These are phyloP conservation scores for Dasyurus viverrinus DNA, from an alignment of 2,113 vertebrate genomes.

Conservation along the genomic window DNA sequence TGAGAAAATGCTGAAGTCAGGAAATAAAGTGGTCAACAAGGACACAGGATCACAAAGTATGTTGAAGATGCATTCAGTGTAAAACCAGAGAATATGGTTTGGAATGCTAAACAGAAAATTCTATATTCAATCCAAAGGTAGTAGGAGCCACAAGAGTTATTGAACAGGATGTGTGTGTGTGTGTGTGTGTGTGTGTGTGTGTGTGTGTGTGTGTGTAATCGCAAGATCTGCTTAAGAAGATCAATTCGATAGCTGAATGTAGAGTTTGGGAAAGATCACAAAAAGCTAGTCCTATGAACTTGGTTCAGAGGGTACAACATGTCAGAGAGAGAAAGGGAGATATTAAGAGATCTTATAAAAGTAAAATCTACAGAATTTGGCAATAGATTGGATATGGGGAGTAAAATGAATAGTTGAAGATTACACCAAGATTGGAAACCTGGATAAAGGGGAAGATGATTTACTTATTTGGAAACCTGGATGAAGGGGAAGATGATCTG, in stretches of 20 bases:
- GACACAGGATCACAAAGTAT: neutral
- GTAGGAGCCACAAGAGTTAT: neutral
- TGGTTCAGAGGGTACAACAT: neutral
- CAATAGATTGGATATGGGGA: neutral
- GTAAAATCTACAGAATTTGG: neutral
- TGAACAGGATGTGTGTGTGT: neutral
- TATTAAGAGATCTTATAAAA: neutral
- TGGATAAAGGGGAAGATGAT: neutral
- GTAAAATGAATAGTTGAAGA: neutral
- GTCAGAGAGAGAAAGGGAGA: neutral
- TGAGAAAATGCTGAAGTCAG: neutral
- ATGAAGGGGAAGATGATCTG: neutral
- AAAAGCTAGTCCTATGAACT: neutral
- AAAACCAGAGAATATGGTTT: neutral
- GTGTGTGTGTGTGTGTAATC: neutral
- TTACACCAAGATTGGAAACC: neutral
- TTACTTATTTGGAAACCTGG: neutral
- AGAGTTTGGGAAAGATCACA: neutral
- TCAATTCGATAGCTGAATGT: neutral
- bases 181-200: too few relatives aligned
- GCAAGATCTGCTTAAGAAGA: neutral
- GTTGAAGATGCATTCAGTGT: neutral
- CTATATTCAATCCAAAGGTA: neutral
- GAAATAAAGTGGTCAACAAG: neutral
- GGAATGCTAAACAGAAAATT: neutral